phyloP scores from a whole-genome alignment of 2,888 invertebrate genomes.

The Tortrix viridana region DNA sequence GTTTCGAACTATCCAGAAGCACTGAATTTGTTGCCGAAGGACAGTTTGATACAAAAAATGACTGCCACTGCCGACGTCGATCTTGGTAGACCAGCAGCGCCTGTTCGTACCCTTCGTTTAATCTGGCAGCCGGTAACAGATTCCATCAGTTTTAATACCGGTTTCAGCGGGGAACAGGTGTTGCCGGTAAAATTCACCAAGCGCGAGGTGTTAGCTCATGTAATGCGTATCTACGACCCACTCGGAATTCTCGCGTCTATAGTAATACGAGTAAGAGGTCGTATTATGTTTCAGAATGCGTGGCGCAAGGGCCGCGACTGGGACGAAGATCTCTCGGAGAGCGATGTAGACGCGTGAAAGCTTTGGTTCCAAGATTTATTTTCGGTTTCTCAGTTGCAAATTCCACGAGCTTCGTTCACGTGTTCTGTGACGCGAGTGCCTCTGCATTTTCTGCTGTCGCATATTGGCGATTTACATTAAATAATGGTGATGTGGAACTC shows the following conservation, averaged over 20 bases:
- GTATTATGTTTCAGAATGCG: conserved; percentile 15
- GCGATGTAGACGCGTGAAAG: conserved; percentile 35
- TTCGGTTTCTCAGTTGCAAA: conserved; percentile 1
- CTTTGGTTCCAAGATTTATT: conserved; percentile 41
- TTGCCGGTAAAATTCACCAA: no score
- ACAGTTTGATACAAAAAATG: background rate
- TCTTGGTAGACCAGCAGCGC: no score
- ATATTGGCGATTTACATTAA: conserved; percentile 1
- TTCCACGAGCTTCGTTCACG: background rate
- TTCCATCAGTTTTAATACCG: background rate
- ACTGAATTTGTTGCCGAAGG: background rate
- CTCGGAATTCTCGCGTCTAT: conserved; percentile 14
- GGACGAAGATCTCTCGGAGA: conserved; percentile 7
- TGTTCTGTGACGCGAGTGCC: no score
- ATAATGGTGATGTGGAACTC: background rate
- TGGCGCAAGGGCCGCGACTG: conserved; percentile 18
- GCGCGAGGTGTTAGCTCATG: background rate
- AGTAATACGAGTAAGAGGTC: conserved; percentile 4
- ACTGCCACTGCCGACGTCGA: background rate
- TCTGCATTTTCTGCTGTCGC: background rate
- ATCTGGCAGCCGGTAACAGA: background rate
- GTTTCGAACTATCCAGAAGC: background rate
- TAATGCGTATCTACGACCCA: conserved; percentile 16
- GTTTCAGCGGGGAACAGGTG: no score
- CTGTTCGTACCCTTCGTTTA: background rate